Conservation (phyloP, 2,797 vertebrate species). For the Thalassophryne amazonica region DNA sequence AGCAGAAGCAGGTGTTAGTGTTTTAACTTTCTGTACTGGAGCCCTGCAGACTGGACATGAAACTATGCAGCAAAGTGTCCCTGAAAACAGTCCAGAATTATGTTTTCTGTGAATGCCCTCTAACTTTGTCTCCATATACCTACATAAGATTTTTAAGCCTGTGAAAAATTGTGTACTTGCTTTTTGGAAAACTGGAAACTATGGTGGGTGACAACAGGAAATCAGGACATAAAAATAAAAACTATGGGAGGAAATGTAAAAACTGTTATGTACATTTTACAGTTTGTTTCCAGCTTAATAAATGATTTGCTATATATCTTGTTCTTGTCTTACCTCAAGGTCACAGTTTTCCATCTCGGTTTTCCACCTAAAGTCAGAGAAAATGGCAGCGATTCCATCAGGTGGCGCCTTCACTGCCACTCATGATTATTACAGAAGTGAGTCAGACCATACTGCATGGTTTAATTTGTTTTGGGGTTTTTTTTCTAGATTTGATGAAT, state of each 20-base stretch:
- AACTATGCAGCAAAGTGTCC: neutral
- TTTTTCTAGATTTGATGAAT: neutral
- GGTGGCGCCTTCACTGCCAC: conserved; percentile 93
- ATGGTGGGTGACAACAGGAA: neutral
- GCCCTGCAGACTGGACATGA: neutral
- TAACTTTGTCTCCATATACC: neutral
- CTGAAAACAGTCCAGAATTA: neutral
- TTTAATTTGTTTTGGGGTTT: neutral
- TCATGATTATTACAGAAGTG: conserved; percentile 93
- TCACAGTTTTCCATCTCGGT: conserved; percentile 53
- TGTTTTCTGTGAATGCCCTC: neutral
- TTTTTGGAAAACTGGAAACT: neutral
- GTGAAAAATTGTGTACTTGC: neutral
- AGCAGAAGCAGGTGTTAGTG: conserved; percentile 32
- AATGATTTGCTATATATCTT: neutral
- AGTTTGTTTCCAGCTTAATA: neutral
- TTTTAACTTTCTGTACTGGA: neutral
- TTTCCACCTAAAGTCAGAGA: conserved; percentile 53
- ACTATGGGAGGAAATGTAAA: neutral
- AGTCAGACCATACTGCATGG: conserved; percentile 47
- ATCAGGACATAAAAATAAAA: neutral
- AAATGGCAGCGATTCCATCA: conserved; percentile 95
- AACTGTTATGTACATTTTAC: neutral
- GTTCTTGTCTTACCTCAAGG: conserved; percentile 32
- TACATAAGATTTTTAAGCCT: neutral